Conservation (phyloP, 2,888 invertebrate genomes). For the Nymphalis c-album region DNA sequence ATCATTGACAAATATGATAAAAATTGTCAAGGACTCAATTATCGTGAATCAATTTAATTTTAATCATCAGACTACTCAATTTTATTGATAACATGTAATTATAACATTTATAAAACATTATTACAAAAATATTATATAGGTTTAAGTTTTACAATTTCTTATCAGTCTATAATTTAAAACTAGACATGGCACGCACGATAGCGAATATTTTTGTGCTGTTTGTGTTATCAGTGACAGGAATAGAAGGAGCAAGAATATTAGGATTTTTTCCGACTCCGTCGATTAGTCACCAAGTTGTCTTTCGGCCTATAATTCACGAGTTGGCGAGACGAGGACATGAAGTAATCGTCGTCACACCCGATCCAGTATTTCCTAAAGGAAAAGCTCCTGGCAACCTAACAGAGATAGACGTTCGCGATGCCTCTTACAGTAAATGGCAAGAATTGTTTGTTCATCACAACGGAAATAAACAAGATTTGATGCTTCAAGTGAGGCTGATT, state of each 20-base stretch:
- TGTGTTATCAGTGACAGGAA: slow-evolving; percentile 10
- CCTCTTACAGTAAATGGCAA: slow-evolving; percentile 42
- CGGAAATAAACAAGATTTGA: slow-evolving; percentile 18
- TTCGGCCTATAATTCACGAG: slow-evolving; percentile 47
- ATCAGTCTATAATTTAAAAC: neutral
- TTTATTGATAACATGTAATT: neutral
- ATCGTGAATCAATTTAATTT: neutral
- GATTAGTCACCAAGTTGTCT: slow-evolving; percentile 51
- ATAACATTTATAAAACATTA: neutral
- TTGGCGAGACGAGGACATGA: slow-evolving; percentile 49
- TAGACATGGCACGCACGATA: neutral
- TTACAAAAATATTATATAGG: neutral
- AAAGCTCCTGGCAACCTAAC: slow-evolving; percentile 47
- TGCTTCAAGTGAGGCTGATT: slow-evolving; percentile 16
- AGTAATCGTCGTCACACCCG: slow-evolving; percentile 47
- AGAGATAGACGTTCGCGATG: slow-evolving; percentile 53
- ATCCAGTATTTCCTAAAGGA: slow-evolving; percentile 45
- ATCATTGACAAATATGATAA: neutral
- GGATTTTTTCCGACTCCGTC: slow-evolving; percentile 48
- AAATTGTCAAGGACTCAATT: neutral
- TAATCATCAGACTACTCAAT: neutral
- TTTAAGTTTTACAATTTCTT: neutral
- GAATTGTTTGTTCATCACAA: slow-evolving; percentile 16
- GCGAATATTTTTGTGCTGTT: neutral
- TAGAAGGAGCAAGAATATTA: slow-evolving; percentile 45